Evolutionary conservation across 1,140 invertebrate species (phyloP).

Genomic region (Neoseiulus cucumeris): DNA sequence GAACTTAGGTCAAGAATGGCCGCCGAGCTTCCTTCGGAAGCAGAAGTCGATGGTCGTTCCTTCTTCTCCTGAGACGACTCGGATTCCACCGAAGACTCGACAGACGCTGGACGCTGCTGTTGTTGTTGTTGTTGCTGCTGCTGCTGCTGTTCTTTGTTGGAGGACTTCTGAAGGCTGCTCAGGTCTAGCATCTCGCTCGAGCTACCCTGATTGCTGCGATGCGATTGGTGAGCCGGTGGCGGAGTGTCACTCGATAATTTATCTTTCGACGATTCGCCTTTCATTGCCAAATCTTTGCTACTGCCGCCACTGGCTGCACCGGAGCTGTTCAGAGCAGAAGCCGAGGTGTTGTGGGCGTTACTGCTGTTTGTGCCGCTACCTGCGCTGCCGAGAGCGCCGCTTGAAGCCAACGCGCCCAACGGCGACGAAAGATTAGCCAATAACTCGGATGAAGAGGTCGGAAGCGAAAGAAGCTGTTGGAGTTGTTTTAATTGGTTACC

Average conservation of each 20-base stretch:
- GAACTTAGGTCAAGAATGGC: conserved; percentile 8
- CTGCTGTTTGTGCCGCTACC: too few species aligned
- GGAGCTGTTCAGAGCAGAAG: not conserved
- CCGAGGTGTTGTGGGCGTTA: not conserved
- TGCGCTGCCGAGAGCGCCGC: too few species aligned
- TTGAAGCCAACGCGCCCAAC: too few species aligned
- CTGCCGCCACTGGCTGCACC: not conserved
- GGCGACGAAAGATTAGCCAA: not conserved
- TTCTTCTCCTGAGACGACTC: conserved; percentile 11
- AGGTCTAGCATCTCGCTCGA: not conserved
- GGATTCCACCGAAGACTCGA: conserved; percentile 10
- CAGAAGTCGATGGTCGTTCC: not conserved
- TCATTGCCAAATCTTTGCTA: not conserved
- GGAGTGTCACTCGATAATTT: not conserved
- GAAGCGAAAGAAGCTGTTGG: conserved; percentile 5
- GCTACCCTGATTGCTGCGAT: not conserved
- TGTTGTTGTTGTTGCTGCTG: not conserved
- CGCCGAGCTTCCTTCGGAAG: conserved; percentile 2
- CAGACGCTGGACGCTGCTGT: conserved; percentile 6
- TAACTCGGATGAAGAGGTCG: conserved; percentile 6
- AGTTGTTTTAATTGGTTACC: conserved; percentile 3
- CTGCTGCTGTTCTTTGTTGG: not conserved
- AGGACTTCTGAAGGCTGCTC: not conserved
- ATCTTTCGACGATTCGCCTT: not conserved
- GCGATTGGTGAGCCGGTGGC: not conserved